phyloP scores from a whole-genome alignment of 1,140 invertebrate genomes.

The Saxidomus purpurata region DNA sequence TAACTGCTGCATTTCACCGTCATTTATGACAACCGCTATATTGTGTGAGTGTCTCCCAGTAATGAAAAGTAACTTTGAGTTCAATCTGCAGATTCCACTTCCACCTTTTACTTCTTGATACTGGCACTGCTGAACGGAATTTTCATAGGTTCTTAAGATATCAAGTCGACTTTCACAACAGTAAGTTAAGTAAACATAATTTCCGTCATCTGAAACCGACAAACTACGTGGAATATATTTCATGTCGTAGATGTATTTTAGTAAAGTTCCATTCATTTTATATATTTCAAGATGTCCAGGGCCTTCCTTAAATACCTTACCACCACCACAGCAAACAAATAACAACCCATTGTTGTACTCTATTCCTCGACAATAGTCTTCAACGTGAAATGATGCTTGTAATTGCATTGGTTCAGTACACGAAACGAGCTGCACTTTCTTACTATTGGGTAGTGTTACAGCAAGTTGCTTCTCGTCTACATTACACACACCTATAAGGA shows the following conservation, averaged over 20 bases:
- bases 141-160: no score
- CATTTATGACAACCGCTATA: no score
- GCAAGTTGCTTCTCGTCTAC: background rate
- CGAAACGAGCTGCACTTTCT: background rate
- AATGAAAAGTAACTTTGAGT: no score
- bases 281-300: background rate
- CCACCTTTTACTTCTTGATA: no score
- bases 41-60: no score
- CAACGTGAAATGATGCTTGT: background rate
- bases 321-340: slow-evolving; percentile 9
- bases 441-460: background rate
- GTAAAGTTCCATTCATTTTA: background rate
- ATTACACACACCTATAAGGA: background rate
- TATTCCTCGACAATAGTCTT: background rate
- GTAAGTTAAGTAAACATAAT: no score
- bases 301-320: background rate
- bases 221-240: no score
- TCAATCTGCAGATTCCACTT: no score
- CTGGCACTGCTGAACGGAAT: no score
- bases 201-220: no score
- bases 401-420: background rate
- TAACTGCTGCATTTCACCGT: no score
- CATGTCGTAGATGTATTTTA: background rate
- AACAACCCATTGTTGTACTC: background rate
- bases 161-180: no score